A percentile compares a stretch with the other conserved stretches of the same genome.
Evolutionary conservation across 2,797 vertebrate genomes (phyloP).

Genomic region (Pteronotus mesoamericanus): DNA sequence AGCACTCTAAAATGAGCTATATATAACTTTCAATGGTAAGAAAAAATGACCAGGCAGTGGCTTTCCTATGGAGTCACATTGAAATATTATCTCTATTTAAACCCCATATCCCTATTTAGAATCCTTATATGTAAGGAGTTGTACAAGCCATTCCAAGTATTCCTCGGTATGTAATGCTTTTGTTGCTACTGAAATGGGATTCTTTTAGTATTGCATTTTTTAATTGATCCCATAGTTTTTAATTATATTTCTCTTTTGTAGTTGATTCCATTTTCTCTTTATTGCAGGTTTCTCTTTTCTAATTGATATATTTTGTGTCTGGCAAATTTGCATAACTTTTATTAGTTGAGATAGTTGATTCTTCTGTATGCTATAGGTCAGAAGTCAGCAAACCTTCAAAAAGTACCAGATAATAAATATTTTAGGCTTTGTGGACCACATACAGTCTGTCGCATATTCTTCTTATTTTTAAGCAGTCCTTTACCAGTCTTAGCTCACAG

Average conservation of each 20-base stretch:
- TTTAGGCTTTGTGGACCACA: not conserved
- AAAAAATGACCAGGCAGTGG: not conserved
- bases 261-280: not conserved
- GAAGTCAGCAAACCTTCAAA: not conserved
- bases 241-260: not conserved
- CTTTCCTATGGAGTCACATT: slow-evolving; percentile 28
- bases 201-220: not conserved
- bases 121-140: not conserved
- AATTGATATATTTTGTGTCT: not conserved
- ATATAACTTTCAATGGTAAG: not conserved
- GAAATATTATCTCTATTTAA: not conserved
- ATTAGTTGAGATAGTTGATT: not conserved
- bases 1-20: not conserved
- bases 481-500: not conserved
- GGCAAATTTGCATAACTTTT: not conserved
- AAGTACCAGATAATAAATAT: not conserved
- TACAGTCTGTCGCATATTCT: not conserved
- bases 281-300: not conserved
- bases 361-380: not conserved
- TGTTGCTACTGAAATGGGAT: not conserved
- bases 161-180: not conserved
- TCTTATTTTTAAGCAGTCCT: not conserved
- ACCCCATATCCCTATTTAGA: not conserved
- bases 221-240: not conserved
- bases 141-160: not conserved